Evolutionary conservation across 2,888 invertebrate genomes (phyloP), one percentile per base, ranked within the genome.

Genomic region (Druceiella hillmani): DNA sequence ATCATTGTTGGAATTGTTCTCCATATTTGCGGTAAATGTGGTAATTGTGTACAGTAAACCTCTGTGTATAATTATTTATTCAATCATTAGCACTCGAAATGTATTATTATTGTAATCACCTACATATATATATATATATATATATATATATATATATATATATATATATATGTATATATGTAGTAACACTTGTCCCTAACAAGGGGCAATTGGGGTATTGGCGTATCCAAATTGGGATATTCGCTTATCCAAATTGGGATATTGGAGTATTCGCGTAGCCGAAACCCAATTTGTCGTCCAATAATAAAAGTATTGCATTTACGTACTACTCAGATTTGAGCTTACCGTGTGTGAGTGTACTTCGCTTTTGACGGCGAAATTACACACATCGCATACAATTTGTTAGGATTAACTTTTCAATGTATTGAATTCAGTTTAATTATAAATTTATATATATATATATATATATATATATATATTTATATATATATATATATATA

Each of bases 401-500:
- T 47, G 47, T 45, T 36, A 45, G 7, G 33, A 40, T 41, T 49
- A 47, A 47, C 47, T 49, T 41, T 45, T 47, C 45, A 46, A 45
- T 41, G 39, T 45, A 35, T 42, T 43, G 40, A 41, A 38, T 48
- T 46, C 44, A 45, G 39, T 46, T 47, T 46, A 44, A 38, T 43
- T 41, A 10, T 20, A 11, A 27, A 17, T 35, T 14, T 37, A 37
- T 36, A 20, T 37, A 37, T 36, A 20, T 37, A 36, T 37, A 37
- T 37, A 36, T 36, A 37, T 37, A 36, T 37, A 37, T 36, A 36
- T 36, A 36, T 36, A 36, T 36, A 36, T 36, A 36, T 36, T 36
- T 36, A 36, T 36, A 36, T 36, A 36, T 36, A 36, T 36, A 36
- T 36, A 36, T 36, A 36, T 36, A 36, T 36, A 36, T 36, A 36